These are phyloP conservation scores for Somateria mollissima DNA, from an alignment of 2,797 vertebrate species.

Conservation along the genomic window DNA sequence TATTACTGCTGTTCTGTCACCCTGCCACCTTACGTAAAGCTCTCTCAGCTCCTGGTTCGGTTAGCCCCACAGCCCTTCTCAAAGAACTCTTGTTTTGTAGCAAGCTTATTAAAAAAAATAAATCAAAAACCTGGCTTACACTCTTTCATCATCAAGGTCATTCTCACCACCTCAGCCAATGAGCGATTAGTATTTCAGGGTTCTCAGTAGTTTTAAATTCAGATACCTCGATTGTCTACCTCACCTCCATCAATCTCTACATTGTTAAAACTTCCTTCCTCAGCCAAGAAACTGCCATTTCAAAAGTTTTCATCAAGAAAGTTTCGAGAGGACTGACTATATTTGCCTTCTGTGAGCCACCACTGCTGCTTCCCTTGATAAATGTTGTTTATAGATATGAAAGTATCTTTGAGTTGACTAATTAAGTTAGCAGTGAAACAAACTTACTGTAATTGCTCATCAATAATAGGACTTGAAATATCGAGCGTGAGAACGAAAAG, in stretches of 20 bases:
- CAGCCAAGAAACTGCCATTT: not conserved
- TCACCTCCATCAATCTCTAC: not conserved
- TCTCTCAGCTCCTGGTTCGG: not conserved
- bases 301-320: not conserved
- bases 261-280: not conserved
- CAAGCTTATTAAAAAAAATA: not conserved
- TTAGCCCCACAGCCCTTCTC: not conserved
- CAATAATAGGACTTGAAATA: not conserved
- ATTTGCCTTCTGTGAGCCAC: not conserved
- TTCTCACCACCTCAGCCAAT: not conserved
- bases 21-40: not conserved
- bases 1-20: not conserved
- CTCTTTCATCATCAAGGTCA: not conserved
- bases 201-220: not conserved
- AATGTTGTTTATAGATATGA: slow-evolving; percentile 4
- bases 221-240: not conserved
- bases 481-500: not conserved
- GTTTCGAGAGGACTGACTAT: not conserved
- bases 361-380: not conserved
- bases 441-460: slow-evolving; percentile 8
- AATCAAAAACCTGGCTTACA: not conserved
- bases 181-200: not conserved
- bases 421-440: not conserved
- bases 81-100: not conserved
- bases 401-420: not conserved